Evolutionary conservation across 2,888 invertebrate species (phyloP).

Genomic region (Lasioglossum figueresi): DNA sequence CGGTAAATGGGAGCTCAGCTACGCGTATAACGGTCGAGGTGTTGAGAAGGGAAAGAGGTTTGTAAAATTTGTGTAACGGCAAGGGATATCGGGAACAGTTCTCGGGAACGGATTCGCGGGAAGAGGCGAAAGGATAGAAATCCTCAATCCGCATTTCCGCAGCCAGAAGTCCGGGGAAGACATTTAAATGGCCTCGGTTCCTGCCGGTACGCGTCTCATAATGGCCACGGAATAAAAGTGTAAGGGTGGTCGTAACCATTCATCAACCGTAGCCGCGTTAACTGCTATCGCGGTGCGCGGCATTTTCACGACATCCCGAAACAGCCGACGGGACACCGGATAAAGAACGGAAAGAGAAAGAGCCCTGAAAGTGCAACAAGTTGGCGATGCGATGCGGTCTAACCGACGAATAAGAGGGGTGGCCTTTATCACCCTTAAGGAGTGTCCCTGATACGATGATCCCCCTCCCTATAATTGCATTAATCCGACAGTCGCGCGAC

Average conservation of each 20-base stretch:
- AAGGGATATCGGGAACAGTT: neutral
- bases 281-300: slow-evolving; percentile 34
- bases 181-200: slow-evolving; percentile 10
- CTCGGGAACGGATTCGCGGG: neutral
- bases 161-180: slow-evolving; percentile 6
- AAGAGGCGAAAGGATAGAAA: neutral
- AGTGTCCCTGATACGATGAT: slow-evolving; percentile 50
- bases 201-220: neutral
- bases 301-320: slow-evolving; percentile 30
- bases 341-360: slow-evolving; percentile 10
- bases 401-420: slow-evolving; percentile 45
- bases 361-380: slow-evolving; percentile 70
- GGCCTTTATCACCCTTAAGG: slow-evolving; percentile 40
- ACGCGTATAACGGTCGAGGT: neutral
- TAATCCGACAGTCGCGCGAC: slow-evolving; percentile 66
- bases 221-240: slow-evolving; percentile 24
- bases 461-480: slow-evolving; percentile 70
- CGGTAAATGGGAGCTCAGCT: neutral
- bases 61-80: neutral
- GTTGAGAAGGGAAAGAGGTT: neutral
- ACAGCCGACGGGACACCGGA: neutral
- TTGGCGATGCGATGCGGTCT: slow-evolving; percentile 65
- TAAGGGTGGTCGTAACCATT: slow-evolving; percentile 24
- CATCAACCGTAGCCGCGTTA: slow-evolving; percentile 33
- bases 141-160: neutral